Base-by-base conservation (phyloP, 2,113 vertebrate species). In the Mugil cephalus region DNA sequence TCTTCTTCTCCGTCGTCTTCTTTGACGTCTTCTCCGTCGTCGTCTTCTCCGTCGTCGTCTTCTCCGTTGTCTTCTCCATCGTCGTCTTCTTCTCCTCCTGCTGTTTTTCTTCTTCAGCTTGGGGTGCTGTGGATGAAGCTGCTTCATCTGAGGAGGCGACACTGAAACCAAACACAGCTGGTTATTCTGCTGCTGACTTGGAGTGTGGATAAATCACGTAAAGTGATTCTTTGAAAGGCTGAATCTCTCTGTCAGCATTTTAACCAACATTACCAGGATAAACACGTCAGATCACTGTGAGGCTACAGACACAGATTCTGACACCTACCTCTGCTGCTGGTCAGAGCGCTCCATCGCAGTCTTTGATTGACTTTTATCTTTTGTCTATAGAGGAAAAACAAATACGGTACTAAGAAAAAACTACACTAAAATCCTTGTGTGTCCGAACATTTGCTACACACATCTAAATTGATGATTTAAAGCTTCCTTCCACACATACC, bases 241-340 rank as follows among this genome's bases (percentile, higher is more conserved):
- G 24, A 30, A 30, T 30, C 24, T 30, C 24, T 30, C 5, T 30
- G 24, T 30, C 24, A 30, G 24, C 5, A n/a, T n/a, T n/a, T n/a
- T n/a, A n/a, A n/a, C n/a, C n/a, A n/a, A n/a, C n/a, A n/a, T n/a
- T n/a, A n/a, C n/a, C n/a, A n/a, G n/a, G n/a, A n/a, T n/a, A n/a
- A n/a, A n/a, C n/a, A n/a, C n/a, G n/a, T n/a, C n/a, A n/a, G n/a
- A n/a, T n/a, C n/a, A n/a, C n/a, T n/a, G n/a, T n/a, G n/a, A n/a
- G n/a, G n/a, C n/a, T n/a, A n/a, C n/a, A n/a, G n/a, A n/a, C n/a
- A n/a, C n/a, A 30, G 24, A 30, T 30, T 3, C 24, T 30, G 24
- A 30, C 2, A 30, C 24, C 24, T 53, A 63, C 61, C 45, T 48
- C 34, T 63, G 58, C 40, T 60, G 39, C 39, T 10, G 40, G 12